phyloP scores from a whole-genome alignment of 2,888 invertebrate species.

The Latheticus oryzae region DNA sequence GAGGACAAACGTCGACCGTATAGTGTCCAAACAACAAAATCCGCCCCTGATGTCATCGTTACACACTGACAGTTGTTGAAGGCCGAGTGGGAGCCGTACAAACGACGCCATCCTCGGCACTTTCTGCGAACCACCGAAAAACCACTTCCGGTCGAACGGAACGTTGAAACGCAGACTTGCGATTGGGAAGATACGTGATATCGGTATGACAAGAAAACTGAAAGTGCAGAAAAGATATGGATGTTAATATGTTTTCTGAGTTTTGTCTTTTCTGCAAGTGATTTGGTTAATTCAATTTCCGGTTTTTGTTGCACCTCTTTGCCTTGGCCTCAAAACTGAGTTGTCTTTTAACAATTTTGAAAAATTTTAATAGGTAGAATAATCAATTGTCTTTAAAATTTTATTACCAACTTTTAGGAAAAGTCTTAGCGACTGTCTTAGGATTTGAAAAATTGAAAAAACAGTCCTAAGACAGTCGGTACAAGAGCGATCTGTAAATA shows the following conservation, averaged over 20 bases:
- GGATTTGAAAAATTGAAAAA: conserved; percentile 1
- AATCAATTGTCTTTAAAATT: conserved; percentile 22
- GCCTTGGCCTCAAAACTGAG: conserved; percentile 14
- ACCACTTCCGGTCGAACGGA: conserved; percentile 58
- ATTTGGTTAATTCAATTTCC: no score
- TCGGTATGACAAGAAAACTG: no score
- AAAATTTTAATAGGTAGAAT: conserved; percentile 24
- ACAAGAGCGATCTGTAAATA: conserved; percentile 21
- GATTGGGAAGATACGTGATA: conserved; percentile 60
- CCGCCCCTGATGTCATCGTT: conserved; percentile 91
- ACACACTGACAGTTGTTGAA: conserved; percentile 80
- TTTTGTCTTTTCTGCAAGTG: background rate
- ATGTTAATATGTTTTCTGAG: no score
- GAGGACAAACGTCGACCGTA: conserved; percentile 70
- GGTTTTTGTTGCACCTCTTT: conserved; percentile 6
- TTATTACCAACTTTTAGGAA: no score
- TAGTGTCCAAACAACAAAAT: conserved; percentile 87
- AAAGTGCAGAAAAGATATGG: no score
- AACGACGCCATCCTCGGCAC: conserved; percentile 69
- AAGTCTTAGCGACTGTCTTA: no score
- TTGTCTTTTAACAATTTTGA: conserved; percentile 21
- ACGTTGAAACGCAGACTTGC: conserved; percentile 57
- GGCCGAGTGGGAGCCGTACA: conserved; percentile 75
- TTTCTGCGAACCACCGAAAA: conserved; percentile 61
- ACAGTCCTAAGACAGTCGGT: no score